Percentiles rank a stretch among this genome's conserved stretches.
phyloP scores from a whole-genome alignment of 2,888 invertebrate species.

The Notodonta dromedarius region DNA sequence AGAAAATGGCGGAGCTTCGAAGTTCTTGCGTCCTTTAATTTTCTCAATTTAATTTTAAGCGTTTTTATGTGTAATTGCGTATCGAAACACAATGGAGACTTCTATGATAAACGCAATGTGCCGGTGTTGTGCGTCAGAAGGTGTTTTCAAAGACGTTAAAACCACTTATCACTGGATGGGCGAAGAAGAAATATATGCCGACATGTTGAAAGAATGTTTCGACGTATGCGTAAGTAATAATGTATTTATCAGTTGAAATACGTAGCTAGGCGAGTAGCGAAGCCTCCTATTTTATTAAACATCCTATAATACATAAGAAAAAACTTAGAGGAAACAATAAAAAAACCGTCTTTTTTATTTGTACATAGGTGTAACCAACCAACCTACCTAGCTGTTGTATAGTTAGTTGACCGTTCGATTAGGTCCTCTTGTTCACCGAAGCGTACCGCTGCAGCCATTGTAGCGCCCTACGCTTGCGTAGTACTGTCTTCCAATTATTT shows the following conservation, averaged over 20 bases:
- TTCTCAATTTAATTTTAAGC: constrained; percentile 16
- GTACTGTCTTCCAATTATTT: too few relatives aligned
- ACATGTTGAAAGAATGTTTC: constrained; percentile 76
- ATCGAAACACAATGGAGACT: constrained; percentile 58
- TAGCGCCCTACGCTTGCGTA: too few relatives aligned
- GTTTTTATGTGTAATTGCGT: constrained; percentile 35
- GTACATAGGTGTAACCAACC: too few relatives aligned
- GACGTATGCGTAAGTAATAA: constrained; percentile 65
- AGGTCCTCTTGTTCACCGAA: neutral
- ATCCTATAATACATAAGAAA: too few relatives aligned
- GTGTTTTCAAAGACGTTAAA: constrained; percentile 71
- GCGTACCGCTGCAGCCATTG: too few relatives aligned
- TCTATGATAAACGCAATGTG: constrained; percentile 64
- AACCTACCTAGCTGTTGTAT: too few relatives aligned
- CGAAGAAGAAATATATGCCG: constrained; percentile 71
- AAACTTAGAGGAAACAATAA: too few relatives aligned
- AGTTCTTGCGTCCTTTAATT: constrained; percentile 46
- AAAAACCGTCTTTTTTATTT: too few relatives aligned
- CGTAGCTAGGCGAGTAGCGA: neutral
- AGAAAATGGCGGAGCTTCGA: constrained; percentile 66
- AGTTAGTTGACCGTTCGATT: too few relatives aligned
- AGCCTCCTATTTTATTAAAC: neutral
- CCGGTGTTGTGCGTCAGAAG: constrained; percentile 77
- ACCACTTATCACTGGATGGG: constrained; percentile 75
- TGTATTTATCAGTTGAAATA: neutral